These are phyloP conservation scores for Drosophila grimshawi DNA, from an alignment of 1,140 invertebrate species.

Conservation along the genomic window DNA sequence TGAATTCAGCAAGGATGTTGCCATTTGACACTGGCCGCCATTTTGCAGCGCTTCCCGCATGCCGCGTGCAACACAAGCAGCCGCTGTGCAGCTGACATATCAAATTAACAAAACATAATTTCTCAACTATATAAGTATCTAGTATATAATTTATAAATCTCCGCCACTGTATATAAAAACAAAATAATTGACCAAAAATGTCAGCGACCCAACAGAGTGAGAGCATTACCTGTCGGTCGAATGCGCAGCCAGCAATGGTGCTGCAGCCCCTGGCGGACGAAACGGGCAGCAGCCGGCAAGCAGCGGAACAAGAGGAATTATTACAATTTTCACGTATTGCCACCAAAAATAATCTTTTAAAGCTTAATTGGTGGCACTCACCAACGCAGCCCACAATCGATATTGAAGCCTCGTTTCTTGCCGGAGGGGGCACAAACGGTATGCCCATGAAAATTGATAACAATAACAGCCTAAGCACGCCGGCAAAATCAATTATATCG, in stretches of 20 bases:
- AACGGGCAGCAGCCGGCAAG: not conserved
- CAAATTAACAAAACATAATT: not conserved
- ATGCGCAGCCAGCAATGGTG: slow-evolving; percentile 17
- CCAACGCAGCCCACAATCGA: slow-evolving; percentile 32
- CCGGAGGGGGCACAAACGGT: not conserved
- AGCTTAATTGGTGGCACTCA: slow-evolving; percentile 77
- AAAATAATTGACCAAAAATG: slow-evolving; percentile 16
- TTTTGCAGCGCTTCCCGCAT: not conserved
- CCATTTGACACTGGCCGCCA: no score
- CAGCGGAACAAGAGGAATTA: slow-evolving; percentile 1
- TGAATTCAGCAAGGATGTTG: not conserved
- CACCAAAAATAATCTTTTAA: slow-evolving; percentile 67
- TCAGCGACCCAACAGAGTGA: slow-evolving; percentile 14
- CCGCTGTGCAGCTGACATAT: slow-evolving; percentile 55
- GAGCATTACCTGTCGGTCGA: not conserved
- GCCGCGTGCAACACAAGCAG: not conserved
- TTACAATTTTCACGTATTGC: slow-evolving; percentile 53
- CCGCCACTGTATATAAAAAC: not conserved
- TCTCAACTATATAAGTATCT: no score
- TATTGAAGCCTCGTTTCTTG: slow-evolving; percentile 9
- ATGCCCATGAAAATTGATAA: slow-evolving; percentile 35
- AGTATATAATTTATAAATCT: no score
- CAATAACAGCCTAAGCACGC: slow-evolving; percentile 50
- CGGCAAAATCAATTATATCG: slow-evolving; percentile 26
- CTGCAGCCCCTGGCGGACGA: slow-evolving; percentile 39